Base-by-base conservation (phyloP, 2,113 vertebrate species). In the Ornithorhynchus anatinus region DNA sequence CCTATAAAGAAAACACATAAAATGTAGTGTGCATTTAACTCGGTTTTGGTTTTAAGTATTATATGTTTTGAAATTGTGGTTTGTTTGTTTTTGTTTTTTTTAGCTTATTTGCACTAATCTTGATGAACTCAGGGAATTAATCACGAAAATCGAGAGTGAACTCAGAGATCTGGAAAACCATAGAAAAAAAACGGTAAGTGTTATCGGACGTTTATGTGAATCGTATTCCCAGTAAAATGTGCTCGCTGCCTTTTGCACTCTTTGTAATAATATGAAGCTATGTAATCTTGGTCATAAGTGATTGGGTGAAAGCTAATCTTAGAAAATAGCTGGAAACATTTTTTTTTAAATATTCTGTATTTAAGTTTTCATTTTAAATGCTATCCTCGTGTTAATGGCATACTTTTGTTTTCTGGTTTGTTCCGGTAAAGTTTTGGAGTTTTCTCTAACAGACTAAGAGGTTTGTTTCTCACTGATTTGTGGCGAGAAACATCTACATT, bases 91-190 rank as follows among this genome's bases (percentile, higher is more conserved):
- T 87, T 94, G 81, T 89, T 84, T 82, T 56, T 87, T 94, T 81
- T 89, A 99, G 98, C 92, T 99, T 93, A 96, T 99, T 80, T 99
- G 97, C 92, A 96, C 94, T 86, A 98, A 95, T 94, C 94, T 99
- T 86, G 94, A 97, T 81, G 96, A 99, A 86, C 94, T 99, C 92
- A 95, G 97, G 87, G 94, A 93, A 76, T 94, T 99, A 84, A 99
- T 99, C 88, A 95, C 93, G 92, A 97, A 95, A 93, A 98, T 94
- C 75, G 96, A 98, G 83, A 96, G 95, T 88, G 96, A 99, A 88
- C 95, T 99, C 71, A 96, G 95, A 89, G 94, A 95, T 84, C 90
- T 99, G 87, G 96, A 98, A 82, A 96, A 95, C 92, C 92, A 92
- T 87, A 97, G 95, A 92, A 98, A 98, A 94, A 98, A 96, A 96